Conservation (phyloP, 2,113 vertebrate species). For the Todiramphus saurophagus region DNA sequence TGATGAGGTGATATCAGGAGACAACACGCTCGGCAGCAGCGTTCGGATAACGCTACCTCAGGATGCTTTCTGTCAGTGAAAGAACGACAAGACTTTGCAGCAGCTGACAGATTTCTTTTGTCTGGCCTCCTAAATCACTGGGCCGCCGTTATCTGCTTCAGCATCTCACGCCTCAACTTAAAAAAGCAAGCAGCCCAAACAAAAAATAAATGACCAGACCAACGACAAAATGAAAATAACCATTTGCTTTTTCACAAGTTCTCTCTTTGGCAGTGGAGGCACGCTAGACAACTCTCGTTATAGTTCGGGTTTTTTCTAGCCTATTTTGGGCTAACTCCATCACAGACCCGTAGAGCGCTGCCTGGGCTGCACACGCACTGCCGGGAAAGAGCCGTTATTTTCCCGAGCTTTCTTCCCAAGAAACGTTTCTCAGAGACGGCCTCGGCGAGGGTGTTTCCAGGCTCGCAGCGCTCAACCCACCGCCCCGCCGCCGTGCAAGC, state of each 20-base stretch:
- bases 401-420: not conserved
- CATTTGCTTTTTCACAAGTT: not conserved
- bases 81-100: not conserved
- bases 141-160: not conserved
- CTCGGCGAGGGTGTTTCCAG: not conserved
- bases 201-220: not conserved
- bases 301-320: not conserved
- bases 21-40: not conserved
- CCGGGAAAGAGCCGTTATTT: not conserved
- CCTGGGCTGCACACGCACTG: not conserved
- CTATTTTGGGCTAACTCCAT: not conserved
- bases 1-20: not conserved
- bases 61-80: not conserved
- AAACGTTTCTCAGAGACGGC: not conserved
- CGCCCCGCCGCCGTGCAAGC: not conserved
- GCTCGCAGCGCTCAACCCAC: accelerated
- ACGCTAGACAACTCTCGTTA: not conserved
- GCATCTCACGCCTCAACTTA: not conserved
- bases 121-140: not conserved
- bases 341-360: not conserved
- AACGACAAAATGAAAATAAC: not conserved
- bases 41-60: not conserved
- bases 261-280: not conserved
- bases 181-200: not conserved
- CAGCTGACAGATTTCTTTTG: conserved; percentile 46